Evolutionary conservation across 2,113 vertebrate species (phyloP), one percentile per base, ranked within the genome.

Genomic region (Python bivittatus): DNA sequence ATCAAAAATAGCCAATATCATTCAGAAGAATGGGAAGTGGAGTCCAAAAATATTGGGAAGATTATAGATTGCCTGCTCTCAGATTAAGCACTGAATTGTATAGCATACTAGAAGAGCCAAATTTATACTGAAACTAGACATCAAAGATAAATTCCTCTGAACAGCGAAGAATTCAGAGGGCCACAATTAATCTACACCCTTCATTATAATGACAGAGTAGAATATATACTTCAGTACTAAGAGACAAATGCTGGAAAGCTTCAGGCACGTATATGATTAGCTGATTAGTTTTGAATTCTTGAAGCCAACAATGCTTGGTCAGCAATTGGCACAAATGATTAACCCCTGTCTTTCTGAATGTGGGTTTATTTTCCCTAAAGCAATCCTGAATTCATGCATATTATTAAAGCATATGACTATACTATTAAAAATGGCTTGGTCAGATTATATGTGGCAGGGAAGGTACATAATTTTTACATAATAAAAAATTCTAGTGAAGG

Each of bases 341-440:
- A 79, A 90, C 52, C 89, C 22, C 54, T 92, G 53, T 42, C 90
- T 94, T 96, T 95, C 95, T 92, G 93, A 95, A 95, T 95, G 95
- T 94, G 93, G 94, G 11, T 92, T 93, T 94, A 83, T 53, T 94
- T 96, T 93, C 42, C 89, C 52, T 2, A 91, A 64, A 88, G 91
- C 93, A 92, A 48, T 92, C 88, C 84, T 94, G 52, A 88, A 93
- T 91, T 56, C 42, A 90, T 96, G 93, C 91, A 57, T 94, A 86
- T 53, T 94, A 96, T 95, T 93, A 94, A 96, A 94, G 23, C 58
- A 79, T 92, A 94, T 92, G 94, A 93, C 48, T 57, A 91, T 64
- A 84, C 92, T 87, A 94, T 95, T 94, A 96, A 96, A 97, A 97
- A 94, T 94, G 95, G 90, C 84, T 94, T 94, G 90, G 92, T 96